Conservation (phyloP, 2,888 invertebrate species). For the Acleris literana region DNA sequence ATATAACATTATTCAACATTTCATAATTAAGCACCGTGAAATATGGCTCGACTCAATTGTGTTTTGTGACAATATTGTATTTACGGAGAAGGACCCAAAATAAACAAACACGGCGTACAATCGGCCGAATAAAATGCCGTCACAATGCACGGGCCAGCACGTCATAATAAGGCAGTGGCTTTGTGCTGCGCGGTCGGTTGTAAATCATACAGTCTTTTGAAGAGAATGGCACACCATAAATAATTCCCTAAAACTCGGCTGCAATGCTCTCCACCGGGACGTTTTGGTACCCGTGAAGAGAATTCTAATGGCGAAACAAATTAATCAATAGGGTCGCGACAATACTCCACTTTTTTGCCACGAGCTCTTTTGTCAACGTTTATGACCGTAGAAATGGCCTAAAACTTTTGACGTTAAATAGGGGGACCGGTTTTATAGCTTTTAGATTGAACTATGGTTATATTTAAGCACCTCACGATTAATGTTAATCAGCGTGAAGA, state of each 20-base stretch:
- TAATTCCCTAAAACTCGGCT: conserved; percentile 73
- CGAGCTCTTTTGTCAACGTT: conserved; percentile 54
- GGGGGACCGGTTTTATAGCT: conserved; percentile 48
- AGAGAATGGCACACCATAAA: conserved; percentile 80
- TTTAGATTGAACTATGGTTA: conserved; percentile 41
- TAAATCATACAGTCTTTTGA: conserved; percentile 81
- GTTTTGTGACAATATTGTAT: conserved; percentile 73
- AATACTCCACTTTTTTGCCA: conserved; percentile 62
- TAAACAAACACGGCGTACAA: conserved; percentile 80
- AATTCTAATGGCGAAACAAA: conserved; percentile 76
- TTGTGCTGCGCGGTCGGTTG: conserved; percentile 67
- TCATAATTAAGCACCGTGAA: conserved; percentile 74
- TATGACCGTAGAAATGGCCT: conserved; percentile 50
- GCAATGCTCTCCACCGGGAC: conserved; percentile 66
- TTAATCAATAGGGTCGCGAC: conserved; percentile 74
- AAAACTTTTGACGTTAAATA: conserved; percentile 46
- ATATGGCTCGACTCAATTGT: conserved; percentile 71
- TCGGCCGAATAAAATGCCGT: conserved; percentile 73
- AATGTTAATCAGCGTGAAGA: conserved; percentile 42
- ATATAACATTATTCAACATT: conserved; percentile 53
- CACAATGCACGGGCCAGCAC: conserved; percentile 78
- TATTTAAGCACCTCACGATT: conserved; percentile 41
- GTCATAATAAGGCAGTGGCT: conserved; percentile 81
- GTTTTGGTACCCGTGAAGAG: conserved; percentile 67
- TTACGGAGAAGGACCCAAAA: conserved; percentile 79